A percentile compares a stretch with the other conserved stretches of the same genome.
Evolutionary conservation across 1,140 invertebrate genomes (phyloP).

Genomic region (Hypothenemus hampei): DNA sequence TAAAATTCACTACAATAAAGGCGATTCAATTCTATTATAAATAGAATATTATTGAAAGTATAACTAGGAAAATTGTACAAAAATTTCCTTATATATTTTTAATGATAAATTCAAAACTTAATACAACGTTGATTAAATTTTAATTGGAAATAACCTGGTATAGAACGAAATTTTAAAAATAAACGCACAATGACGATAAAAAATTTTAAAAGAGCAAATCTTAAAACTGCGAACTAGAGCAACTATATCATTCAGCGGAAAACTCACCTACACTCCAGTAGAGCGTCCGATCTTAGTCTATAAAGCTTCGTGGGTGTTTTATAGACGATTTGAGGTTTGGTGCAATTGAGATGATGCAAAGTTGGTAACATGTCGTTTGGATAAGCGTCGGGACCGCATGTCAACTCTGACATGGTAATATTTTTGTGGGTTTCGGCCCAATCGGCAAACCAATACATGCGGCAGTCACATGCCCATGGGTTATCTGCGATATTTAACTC

Average conservation of each 20-base stretch:
- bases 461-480: constrained; percentile 81
- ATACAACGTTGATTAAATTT: too few relatives aligned
- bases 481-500: constrained; percentile 67
- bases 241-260: background rate
- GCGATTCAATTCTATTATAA: too few relatives aligned
- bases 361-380: constrained; percentile 62
- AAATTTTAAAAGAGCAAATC: too few relatives aligned
- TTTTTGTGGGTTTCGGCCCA: constrained; percentile 55
- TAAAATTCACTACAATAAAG: too few relatives aligned
- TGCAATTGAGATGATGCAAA: constrained; percentile 65
- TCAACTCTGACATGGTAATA: constrained; percentile 55
- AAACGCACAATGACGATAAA: too few relatives aligned
- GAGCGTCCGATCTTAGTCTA: constrained; percentile 57
- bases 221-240: too few relatives aligned
- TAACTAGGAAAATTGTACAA: too few relatives aligned
- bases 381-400: constrained; percentile 57
- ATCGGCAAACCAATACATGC: constrained; percentile 76
- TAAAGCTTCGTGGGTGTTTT: constrained; percentile 58
- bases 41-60: too few relatives aligned
- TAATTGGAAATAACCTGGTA: too few relatives aligned
- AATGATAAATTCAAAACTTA: too few relatives aligned
- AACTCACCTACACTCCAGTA: constrained; percentile 64
- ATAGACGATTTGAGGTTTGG: constrained; percentile 54
- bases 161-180: too few relatives aligned
- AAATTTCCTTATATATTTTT: too few relatives aligned